Evolutionary conservation across 2,113 vertebrate species (phyloP), one percentile per base, ranked within the genome.

Genomic region (Scopus umbretta): DNA sequence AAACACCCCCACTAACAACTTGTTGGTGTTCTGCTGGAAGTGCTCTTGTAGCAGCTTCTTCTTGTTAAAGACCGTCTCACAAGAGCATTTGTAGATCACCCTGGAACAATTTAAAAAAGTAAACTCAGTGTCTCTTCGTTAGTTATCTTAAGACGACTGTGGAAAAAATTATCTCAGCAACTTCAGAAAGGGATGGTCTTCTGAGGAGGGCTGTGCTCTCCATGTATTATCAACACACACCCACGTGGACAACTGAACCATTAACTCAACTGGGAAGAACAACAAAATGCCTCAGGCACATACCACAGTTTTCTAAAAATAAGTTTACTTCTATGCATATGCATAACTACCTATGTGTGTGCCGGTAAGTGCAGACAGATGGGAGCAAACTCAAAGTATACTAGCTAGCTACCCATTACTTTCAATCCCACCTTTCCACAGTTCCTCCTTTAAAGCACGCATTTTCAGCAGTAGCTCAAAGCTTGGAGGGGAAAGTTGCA

Each of bases 41-140:
- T 99, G 99, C 88, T 99, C 99, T 90, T 99, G 98, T 27, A 99
- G 97, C 75, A 99, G 98, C 94, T 98, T 98, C 96, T 99, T 99
- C 97, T 99, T 99, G 97, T 99, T 99, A 97, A 99, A 99, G 89
- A 99, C 97, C 0, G 98, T 99, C 97, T 99, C 99, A 16, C 99
- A 99, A 49, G 99, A 99, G 92, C 99, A 99, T 98, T 99, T 99
- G 95, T 99, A 99, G 96, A 99, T 99, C 96, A 99, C 97, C 97
- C 99, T 99, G 97, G 45, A 98, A 96, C 47, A 94, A 80, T 90
- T 56, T 7, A 82, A 86, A 30, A 82, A 80, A 76, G 55, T 13
- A 34, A 80, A 66, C 50, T 94, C 43, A 90, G 74, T 49, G 49
- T 34, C 66, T 86, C 34, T 72, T 65, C 8, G 0, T n/a, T 21